Percentiles rank a stretch among this genome's conserved stretches.
Conservation (phyloP, 2,113 vertebrate species). For the Bostrychus sinensis region DNA sequence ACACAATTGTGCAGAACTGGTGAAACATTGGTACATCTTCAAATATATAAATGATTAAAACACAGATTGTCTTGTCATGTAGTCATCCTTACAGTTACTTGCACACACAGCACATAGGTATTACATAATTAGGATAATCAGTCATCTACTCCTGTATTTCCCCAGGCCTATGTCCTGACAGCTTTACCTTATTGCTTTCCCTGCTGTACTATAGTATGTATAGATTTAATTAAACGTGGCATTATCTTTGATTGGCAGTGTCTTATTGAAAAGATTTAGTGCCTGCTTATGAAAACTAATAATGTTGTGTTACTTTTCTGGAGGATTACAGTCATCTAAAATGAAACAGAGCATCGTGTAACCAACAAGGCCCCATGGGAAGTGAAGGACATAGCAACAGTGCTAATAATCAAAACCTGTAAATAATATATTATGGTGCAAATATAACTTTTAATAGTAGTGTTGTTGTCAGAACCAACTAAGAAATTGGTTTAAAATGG, state of each 20-base stretch:
- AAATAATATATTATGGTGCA: background rate
- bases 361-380: slow-evolving; percentile 14
- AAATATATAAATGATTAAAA: background rate
- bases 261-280: slow-evolving; percentile 40
- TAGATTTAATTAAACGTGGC: slow-evolving; percentile 29
- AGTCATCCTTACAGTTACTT: background rate
- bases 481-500: too few species aligned
- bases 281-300: slow-evolving; percentile 55
- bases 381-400: slow-evolving; percentile 1
- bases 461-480: too few species aligned
- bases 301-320: slow-evolving; percentile 35
- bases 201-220: slow-evolving; percentile 15
- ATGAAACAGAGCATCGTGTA: background rate
- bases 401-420: slow-evolving; percentile 17
- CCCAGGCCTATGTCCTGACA: slow-evolving; percentile 5
- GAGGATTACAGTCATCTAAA: slow-evolving; percentile 15
- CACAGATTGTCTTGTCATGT: background rate
- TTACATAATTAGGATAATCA: slow-evolving; percentile 7
- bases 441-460: too few species aligned
- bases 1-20: too few species aligned
- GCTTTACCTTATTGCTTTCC: background rate
- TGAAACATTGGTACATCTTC: too few species aligned
- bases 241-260: slow-evolving; percentile 42
- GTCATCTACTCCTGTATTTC: background rate
- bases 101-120: slow-evolving; percentile 2